phyloP scores from a whole-genome alignment of 2,888 invertebrate species.

The Lycocerus yunnanus region DNA sequence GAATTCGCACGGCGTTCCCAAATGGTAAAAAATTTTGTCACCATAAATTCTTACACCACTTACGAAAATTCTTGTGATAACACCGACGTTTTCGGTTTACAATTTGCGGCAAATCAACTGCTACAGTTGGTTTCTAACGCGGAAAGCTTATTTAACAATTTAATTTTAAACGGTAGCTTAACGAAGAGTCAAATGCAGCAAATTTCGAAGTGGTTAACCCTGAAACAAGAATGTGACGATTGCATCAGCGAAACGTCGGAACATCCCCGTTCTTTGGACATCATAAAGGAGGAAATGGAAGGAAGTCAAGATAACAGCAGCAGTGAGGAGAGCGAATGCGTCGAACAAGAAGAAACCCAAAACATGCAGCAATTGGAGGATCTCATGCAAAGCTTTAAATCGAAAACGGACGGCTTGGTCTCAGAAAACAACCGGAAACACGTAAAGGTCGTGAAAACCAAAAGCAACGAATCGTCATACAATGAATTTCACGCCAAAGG shows the following conservation, averaged over 20 bases:
- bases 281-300: slow-evolving; percentile 60
- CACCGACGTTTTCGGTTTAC: slow-evolving; percentile 68
- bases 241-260: slow-evolving; percentile 68
- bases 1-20: slow-evolving; percentile 70
- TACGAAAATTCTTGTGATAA: slow-evolving; percentile 47
- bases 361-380: slow-evolving; percentile 72
- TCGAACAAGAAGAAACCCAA: slow-evolving; percentile 64
- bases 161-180: slow-evolving; percentile 71
- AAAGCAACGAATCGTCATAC: slow-evolving; percentile 46
- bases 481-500: slow-evolving; percentile 50
- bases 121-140: slow-evolving; percentile 83
- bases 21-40: slow-evolving; percentile 71
- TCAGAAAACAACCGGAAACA: slow-evolving; percentile 49
- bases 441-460: slow-evolving; percentile 32
- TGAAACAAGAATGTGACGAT: slow-evolving; percentile 87
- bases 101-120: slow-evolving; percentile 84
- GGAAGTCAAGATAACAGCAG: slow-evolving; percentile 46
- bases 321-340: slow-evolving; percentile 53
- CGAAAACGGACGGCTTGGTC: slow-evolving; percentile 71
- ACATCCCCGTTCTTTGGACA: slow-evolving; percentile 58
- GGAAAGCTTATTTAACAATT: slow-evolving; percentile 79
- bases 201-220: slow-evolving; percentile 80
- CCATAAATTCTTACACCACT: slow-evolving; percentile 66
- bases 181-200: slow-evolving; percentile 75
- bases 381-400: slow-evolving; percentile 72